phyloP scores from a whole-genome alignment of 2,888 invertebrate species.

The Disparrhopalites patrizii region DNA sequence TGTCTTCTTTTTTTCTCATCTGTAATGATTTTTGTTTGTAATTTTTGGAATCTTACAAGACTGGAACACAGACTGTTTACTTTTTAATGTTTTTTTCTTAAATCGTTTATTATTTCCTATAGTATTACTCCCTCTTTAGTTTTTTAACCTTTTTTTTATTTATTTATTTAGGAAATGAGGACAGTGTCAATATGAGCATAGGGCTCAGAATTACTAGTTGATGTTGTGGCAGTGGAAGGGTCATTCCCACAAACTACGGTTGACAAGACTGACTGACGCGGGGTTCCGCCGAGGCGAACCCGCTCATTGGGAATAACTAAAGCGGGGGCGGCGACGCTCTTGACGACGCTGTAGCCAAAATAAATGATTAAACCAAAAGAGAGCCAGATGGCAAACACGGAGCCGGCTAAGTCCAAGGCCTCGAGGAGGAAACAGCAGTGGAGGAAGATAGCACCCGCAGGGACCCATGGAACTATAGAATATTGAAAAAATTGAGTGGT shows the following conservation, averaged over 20 bases:
- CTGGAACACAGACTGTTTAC: no score
- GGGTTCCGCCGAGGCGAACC: constrained; percentile 30
- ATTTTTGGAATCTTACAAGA: no score
- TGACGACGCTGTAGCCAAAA: constrained; percentile 46
- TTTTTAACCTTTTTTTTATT: background rate
- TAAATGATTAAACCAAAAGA: constrained; percentile 55
- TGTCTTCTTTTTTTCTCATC: no score
- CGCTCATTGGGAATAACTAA: constrained; percentile 31
- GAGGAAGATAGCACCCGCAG: constrained; percentile 55
- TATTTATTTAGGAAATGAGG: constrained; percentile 30
- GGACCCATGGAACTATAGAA: constrained; percentile 52
- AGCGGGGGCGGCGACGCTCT: constrained; percentile 45
- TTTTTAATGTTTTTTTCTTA: no score
- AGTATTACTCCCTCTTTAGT: no score
- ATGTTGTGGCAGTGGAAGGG: constrained; percentile 39
- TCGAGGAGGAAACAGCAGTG: constrained; percentile 57
- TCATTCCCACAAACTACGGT: constrained; percentile 44
- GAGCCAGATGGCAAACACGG: constrained; percentile 60
- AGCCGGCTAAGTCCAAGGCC: constrained; percentile 60
- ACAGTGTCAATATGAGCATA: constrained; percentile 46
- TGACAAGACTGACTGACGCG: constrained; percentile 36
- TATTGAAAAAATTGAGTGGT: constrained; percentile 38
- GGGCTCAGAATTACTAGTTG: constrained; percentile 38
- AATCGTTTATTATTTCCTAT: no score
- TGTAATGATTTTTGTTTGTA: no score